These are phyloP conservation scores for Equus quagga DNA, from an alignment of 2,113 vertebrate species.

Conservation along the genomic window DNA sequence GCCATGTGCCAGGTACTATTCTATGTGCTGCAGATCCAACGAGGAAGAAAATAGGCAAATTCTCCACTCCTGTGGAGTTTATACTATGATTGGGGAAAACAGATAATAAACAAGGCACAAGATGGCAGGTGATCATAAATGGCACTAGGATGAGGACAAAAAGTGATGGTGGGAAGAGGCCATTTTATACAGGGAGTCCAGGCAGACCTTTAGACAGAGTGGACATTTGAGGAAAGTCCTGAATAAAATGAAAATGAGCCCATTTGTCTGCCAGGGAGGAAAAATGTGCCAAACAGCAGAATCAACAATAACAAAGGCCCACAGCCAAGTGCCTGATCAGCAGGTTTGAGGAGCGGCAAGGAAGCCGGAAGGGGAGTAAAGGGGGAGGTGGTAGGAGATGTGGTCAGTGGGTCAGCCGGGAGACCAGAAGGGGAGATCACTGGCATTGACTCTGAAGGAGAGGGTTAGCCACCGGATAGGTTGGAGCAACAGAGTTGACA, in stretches of 20 bases:
- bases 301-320: background rate
- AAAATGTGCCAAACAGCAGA: background rate
- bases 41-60: background rate
- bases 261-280: background rate
- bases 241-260: background rate
- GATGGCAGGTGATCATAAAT: fast-evolving
- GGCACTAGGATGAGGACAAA: background rate
- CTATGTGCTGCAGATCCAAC: background rate
- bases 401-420: background rate
- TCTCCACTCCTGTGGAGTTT: background rate
- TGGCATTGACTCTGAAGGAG: background rate
- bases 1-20: background rate
- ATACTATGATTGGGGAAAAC: background rate
- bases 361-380: background rate
- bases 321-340: no score
- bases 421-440: fast-evolving
- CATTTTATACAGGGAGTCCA: background rate
- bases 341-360: no score
- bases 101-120: background rate
- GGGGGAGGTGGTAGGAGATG: fast-evolving
- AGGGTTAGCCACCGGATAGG: background rate
- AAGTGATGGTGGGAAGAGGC: fast-evolving
- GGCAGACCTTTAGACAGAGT: background rate
- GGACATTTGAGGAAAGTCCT: background rate
- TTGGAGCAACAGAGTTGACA: background rate